Percentiles rank a stretch among this genome's conserved stretches.
Evolutionary conservation across 2,888 invertebrate species (phyloP).

Genomic region (Trissoscelio sp.): DNA sequence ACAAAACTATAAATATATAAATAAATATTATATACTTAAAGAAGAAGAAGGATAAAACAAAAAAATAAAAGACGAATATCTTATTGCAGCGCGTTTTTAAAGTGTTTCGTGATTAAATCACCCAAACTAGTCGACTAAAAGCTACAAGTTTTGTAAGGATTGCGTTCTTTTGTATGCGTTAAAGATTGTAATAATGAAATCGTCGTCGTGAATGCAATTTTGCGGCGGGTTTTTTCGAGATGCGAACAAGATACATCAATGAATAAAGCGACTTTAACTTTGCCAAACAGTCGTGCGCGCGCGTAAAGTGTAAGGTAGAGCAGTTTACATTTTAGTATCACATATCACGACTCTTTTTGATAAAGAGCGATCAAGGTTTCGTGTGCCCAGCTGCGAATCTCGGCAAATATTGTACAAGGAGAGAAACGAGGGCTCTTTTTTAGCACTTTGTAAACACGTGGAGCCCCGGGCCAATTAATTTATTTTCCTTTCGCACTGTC

Average conservation of each 20-base stretch:
- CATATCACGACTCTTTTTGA: slow-evolving; percentile 76
- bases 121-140: slow-evolving; percentile 63
- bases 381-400: slow-evolving; percentile 65
- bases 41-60: too few species aligned
- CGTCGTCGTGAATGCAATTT: slow-evolving; percentile 18
- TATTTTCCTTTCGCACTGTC: slow-evolving; percentile 33
- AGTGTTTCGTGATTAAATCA: slow-evolving; percentile 60
- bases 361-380: slow-evolving; percentile 68
- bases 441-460: slow-evolving; percentile 35
- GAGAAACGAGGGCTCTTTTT: slow-evolving; percentile 50
- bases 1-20: slow-evolving; percentile 64
- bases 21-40: slow-evolving; percentile 67
- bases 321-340: slow-evolving; percentile 78
- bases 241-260: slow-evolving; percentile 34
- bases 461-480: slow-evolving; percentile 42
- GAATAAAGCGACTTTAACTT: slow-evolving; percentile 73
- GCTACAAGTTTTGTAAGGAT: slow-evolving; percentile 32
- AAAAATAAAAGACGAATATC: slow-evolving; percentile 47
- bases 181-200: too few species aligned
- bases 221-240: slow-evolving; percentile 40
- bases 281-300: slow-evolving; percentile 78
- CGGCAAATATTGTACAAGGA: slow-evolving; percentile 52
- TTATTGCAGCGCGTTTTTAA: slow-evolving; percentile 57
- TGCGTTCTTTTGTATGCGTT: too few species aligned
- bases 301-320: slow-evolving; percentile 76